Percentiles rank a stretch among this genome's conserved stretches.
Evolutionary conservation across 1,140 invertebrate genomes (phyloP).

Genomic region (Lamellibrachia luymesi): DNA sequence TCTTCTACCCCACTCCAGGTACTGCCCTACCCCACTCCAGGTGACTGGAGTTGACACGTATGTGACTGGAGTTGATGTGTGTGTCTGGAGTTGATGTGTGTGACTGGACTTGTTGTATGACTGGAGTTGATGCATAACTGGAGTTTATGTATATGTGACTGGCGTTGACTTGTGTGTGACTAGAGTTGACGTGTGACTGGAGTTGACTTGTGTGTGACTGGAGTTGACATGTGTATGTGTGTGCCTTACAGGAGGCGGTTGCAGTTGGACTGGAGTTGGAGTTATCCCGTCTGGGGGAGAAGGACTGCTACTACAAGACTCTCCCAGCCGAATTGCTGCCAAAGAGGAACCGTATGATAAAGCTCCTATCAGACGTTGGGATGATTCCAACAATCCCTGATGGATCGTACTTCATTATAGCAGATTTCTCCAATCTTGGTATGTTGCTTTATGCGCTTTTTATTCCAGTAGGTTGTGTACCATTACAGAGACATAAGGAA

Average conservation of each 20-base stretch:
- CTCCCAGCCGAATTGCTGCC: slow-evolving; percentile 73
- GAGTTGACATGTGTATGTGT: neutral
- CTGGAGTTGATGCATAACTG: neutral
- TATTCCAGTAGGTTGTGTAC: neutral
- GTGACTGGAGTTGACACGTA: no score
- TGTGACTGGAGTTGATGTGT: no score
- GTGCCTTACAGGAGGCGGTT: slow-evolving; percentile 77
- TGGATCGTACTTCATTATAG: slow-evolving; percentile 95
- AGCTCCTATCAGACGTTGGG: slow-evolving; percentile 74
- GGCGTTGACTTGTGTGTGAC: neutral
- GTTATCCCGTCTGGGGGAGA: slow-evolving; percentile 64
- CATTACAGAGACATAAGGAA: no score
- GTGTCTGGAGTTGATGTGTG: no score
- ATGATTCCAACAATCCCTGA: slow-evolving; percentile 91
- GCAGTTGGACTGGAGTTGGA: slow-evolving; percentile 88
- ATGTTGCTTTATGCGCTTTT: neutral
- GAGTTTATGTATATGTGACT: no score
- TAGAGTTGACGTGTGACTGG: slow-evolving; percentile 75
- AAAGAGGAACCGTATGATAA: slow-evolving; percentile 82
- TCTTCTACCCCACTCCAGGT: slow-evolving; percentile 77
- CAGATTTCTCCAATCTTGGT: slow-evolving; percentile 72
- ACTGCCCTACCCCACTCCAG: neutral
- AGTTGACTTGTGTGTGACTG: no score
- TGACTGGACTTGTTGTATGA: neutral
- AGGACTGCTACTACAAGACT: slow-evolving; percentile 82